Evolutionary conservation across 2,797 vertebrate species (phyloP), one percentile per base, ranked within the genome.

Genomic region (Centroberyx gerrardi): DNA sequence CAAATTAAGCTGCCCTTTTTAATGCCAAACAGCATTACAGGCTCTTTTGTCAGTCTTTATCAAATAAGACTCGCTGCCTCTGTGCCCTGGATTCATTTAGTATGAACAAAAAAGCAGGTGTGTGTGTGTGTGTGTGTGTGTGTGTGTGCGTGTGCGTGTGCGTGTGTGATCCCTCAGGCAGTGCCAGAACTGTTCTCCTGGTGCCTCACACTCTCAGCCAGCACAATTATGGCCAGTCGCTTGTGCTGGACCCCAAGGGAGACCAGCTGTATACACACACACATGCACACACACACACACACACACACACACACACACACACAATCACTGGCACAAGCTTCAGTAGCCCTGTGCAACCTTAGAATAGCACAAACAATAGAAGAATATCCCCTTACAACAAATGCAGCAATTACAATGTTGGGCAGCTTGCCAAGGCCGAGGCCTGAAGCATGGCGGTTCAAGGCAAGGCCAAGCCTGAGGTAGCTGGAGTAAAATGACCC

Each of bases 341-440:
- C 29, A n/a, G 54, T 42, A 48, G 49, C 42, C 18, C 27, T 56
- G 28, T 17, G n/a, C 62, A 64, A 44, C 29, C 69, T 77, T 72
- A 69, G 54, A 81, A 81, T 65, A 65, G 70, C 72, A 67, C 56
- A 76, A 60, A 89, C 82, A 88, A 80, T 42, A 59, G 53, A 56
- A 72, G 66, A 33, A 74, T 44, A 51, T 68, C 66, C 63, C 56
- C 74, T 62, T 66, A 55, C 64, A 71, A 76, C 68, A 63, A 60
- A 61, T 70, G 88, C 71, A 80, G 54, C 66, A 87, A 88, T 91
- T 91, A 88, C 33, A 31, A 10, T 62, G 70, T 42, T 63, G 76
- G 88, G 87, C 82, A 63, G 52, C 7, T 48, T 59, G 77, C 80
- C 89, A 73, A 68, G 80, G 72, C 74, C 42, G 61, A 38, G 62